Evolutionary conservation across 2,797 vertebrate genomes (phyloP).

Genomic region (Gastrophryne carolinensis): DNA sequence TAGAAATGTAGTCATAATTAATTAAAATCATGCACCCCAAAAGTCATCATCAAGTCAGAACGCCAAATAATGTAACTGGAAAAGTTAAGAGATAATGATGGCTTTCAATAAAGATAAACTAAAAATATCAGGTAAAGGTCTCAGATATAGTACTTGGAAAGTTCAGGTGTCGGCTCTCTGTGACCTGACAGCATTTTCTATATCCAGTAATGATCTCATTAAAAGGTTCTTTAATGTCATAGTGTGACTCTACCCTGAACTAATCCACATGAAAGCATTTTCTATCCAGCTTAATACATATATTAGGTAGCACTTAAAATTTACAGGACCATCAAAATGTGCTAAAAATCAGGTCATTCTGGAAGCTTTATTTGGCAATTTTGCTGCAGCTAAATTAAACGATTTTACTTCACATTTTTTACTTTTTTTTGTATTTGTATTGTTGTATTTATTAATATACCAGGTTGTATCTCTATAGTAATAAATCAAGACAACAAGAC

Average conservation of each 20-base stretch:
- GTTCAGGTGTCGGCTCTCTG: not conserved
- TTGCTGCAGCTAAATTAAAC: too few species aligned
- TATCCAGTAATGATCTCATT: constrained; percentile 4
- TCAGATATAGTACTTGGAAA: not conserved
- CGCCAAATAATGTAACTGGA: too few species aligned
- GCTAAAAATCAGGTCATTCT: not conserved
- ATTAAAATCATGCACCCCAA: not conserved
- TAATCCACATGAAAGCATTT: not conserved
- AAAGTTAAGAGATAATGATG: not conserved
- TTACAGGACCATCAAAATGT: not conserved
- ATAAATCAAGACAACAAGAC: too few species aligned
- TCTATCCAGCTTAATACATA: not conserved
- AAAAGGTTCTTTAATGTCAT: not conserved
- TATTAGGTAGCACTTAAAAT: not conserved
- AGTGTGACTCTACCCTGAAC: not conserved
- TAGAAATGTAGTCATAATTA: not conserved
- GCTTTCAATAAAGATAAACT: not conserved
- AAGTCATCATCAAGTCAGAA: not conserved
- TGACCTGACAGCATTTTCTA: not conserved
- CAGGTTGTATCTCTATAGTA: too few species aligned
- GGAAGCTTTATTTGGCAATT: too few species aligned
- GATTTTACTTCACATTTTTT: too few species aligned
- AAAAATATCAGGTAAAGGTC: not conserved
- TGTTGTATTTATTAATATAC: too few species aligned
- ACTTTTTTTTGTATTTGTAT: too few species aligned